A percentile compares a stretch with the other conserved stretches of the same genome.
Conservation (phyloP, 2,113 vertebrate genomes). For the Panthera leo region DNA sequence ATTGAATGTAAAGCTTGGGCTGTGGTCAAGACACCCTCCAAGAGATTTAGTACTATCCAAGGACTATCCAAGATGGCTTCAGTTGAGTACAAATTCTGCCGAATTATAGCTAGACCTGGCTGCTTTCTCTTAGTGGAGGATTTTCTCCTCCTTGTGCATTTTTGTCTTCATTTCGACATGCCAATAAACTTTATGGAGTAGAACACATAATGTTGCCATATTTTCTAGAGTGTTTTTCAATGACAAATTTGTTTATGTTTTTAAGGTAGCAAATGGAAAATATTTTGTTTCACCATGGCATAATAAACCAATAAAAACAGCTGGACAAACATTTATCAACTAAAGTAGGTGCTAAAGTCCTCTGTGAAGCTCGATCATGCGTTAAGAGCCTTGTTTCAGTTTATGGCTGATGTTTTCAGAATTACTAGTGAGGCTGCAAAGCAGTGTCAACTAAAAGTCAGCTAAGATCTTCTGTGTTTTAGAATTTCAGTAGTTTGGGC, state of each 20-base stretch:
- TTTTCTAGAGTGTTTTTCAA: slow-evolving; percentile 66
- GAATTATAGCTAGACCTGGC: neutral
- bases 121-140: neutral
- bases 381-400: slow-evolving; percentile 62
- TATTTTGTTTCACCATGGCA: slow-evolving; percentile 48
- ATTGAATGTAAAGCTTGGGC: neutral
- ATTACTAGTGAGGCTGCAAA: slow-evolving; percentile 30
- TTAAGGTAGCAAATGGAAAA: slow-evolving; percentile 69
- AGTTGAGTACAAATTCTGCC: neutral
- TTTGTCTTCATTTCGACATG: slow-evolving; percentile 33
- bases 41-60: neutral
- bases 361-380: slow-evolving; percentile 49
- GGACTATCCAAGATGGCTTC: neutral
- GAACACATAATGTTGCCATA: slow-evolving; percentile 14
- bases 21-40: neutral
- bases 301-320: slow-evolving; percentile 77
- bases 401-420: slow-evolving; percentile 47
- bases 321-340: slow-evolving; percentile 72
- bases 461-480: slow-evolving; percentile 18
- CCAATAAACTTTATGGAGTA: slow-evolving; percentile 54
- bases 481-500: slow-evolving; percentile 20
- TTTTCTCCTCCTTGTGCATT: neutral
- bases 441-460: neutral
- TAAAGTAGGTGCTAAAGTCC: slow-evolving; percentile 76
- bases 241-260: slow-evolving; percentile 68